These are phyloP conservation scores for Gastracanthus pulcherrimus DNA, from an alignment of 2,888 invertebrate genomes.

Conservation along the genomic window DNA sequence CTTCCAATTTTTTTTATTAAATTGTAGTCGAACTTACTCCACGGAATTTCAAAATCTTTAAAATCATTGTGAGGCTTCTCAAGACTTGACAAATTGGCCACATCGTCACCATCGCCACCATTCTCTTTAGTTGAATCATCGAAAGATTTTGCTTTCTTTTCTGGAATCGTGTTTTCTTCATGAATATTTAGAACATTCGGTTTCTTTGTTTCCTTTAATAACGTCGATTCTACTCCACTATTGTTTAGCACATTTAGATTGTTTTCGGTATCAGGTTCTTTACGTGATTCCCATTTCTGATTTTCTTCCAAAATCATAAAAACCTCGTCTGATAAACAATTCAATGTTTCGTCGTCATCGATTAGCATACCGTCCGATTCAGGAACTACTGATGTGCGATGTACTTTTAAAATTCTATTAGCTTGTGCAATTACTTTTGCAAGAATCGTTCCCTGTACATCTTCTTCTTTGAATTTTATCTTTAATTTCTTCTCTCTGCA, in stretches of 20 bases:
- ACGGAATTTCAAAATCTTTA: background rate
- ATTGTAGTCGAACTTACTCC: background rate
- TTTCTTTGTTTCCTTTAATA: too few relatives aligned
- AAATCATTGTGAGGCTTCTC: background rate
- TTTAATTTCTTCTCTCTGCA: background rate
- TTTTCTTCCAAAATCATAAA: background rate
- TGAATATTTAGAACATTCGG: too few relatives aligned
- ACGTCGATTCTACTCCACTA: too few relatives aligned
- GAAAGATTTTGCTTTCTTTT: background rate
- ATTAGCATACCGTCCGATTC: background rate
- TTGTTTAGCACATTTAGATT: background rate
- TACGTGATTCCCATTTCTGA: background rate
- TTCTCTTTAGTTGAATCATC: background rate
- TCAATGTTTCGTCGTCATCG: background rate
- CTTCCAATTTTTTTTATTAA: background rate
- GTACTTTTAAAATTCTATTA: background rate
- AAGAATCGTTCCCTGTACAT: background rate
- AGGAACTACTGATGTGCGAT: background rate
- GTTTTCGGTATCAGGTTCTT: background rate
- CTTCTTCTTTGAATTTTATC: background rate
- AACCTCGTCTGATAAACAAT: background rate
- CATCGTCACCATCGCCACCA: background rate
- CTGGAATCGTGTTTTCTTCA: background rate
- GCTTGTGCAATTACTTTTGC: background rate
- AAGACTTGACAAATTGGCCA: background rate